Evolutionary conservation across 2,113 vertebrate genomes (phyloP), one percentile per base, ranked within the genome.

Genomic region (Macroglossus sobrinus): DNA sequence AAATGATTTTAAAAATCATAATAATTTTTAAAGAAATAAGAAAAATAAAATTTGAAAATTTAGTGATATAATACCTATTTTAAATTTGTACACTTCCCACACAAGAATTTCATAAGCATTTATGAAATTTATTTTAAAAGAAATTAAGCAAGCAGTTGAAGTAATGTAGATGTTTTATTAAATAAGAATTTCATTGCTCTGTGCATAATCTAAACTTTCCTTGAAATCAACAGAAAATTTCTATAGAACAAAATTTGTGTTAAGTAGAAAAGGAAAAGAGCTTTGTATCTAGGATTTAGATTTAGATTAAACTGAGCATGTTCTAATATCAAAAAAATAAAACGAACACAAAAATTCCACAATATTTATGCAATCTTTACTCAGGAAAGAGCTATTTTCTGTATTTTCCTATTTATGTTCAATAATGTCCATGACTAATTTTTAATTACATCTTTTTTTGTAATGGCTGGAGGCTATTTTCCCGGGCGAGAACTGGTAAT

Each of bases 381-480:
- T 92, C 47, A 74, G 40, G 22, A 78, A 78, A 35, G 40, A 61
- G 19, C 8, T 82, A 68, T 85, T 91, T 95, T 91, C 53, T 47
- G 3, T 59, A 89, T 53, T 95, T 96, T 97, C 75, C 22, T 80
- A 91, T 97, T 97, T 71, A 92, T 66, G 5, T 95, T 84, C 74
- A 63, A 96, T 82, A 79, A 66, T 26, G 21, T 68, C 86, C 64
- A 86, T 91, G 94, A 68, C 33, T 84, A 1, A 80, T 35, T 84
- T 80, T 96, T 66, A 76, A 88, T 85, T 92, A 69, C 30, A 38
- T 88, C 4, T 95, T 95, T n/a, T 89, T 95, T 61, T 91, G 30
- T 98, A 93, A 97, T 94, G 57, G 57, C 89, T 35, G 78, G 28
- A 98, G 88, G 43, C 40, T 94, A 79, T 97, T 98, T 98, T 98